These are phyloP conservation scores for Neotoxoptera formosana DNA, from an alignment of 1,140 invertebrate genomes.

Conservation along the genomic window DNA sequence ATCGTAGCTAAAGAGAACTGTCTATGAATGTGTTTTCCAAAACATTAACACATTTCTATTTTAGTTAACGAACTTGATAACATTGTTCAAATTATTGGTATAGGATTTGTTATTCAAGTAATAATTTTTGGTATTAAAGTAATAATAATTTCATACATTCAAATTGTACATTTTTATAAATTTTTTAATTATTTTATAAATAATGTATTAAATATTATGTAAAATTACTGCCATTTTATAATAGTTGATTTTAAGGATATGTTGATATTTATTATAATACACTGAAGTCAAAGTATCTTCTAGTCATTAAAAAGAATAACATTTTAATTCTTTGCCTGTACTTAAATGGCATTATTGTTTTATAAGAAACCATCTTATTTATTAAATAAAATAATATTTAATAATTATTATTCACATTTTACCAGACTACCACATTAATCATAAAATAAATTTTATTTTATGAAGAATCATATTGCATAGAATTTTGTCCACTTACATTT, in stretches of 20 bases:
- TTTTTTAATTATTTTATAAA: conserved; percentile 7
- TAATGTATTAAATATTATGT: not conserved
- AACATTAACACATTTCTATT: not conserved
- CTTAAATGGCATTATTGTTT: not conserved
- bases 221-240: not conserved
- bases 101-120: conserved; percentile 4
- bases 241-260: not conserved
- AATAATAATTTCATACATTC: not conserved
- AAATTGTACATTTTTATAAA: not conserved
- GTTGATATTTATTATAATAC: not conserved
- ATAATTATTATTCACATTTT: not conserved
- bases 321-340: not conserved
- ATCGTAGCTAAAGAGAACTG: not conserved
- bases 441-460: not conserved
- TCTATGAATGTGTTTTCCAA: not conserved
- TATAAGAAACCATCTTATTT: not conserved
- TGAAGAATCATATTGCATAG: not conserved
- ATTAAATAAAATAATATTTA: not conserved
- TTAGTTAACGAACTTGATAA: not conserved
- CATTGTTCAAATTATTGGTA: not conserved
- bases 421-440: not conserved
- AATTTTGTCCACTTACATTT: not conserved
- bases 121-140: not conserved
- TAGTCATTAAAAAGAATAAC: conserved; percentile 18
- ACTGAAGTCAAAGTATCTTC: not conserved